These are phyloP conservation scores for Doryteuthis pealeii DNA, from an alignment of 1,140 invertebrate genomes.

Conservation along the genomic window DNA sequence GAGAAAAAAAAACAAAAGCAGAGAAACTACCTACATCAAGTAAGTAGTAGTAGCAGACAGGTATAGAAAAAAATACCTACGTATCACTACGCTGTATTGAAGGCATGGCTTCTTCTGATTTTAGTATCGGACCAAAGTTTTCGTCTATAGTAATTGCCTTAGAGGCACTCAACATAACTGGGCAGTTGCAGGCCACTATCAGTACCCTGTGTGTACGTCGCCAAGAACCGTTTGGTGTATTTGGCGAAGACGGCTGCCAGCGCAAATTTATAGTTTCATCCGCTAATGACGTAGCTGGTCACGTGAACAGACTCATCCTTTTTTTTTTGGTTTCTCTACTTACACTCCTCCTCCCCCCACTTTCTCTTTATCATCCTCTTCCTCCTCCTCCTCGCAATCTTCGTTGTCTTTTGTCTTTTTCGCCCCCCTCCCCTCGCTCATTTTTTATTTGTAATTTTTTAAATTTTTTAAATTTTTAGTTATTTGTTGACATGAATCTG, in stretches of 20 bases:
- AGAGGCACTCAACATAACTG: conserved; percentile 52
- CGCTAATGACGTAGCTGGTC: too few species aligned
- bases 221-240: too few species aligned
- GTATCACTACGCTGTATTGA: conserved; percentile 54
- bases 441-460: too few species aligned
- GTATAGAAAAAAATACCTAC: conserved; percentile 35
- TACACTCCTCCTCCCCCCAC: not conserved
- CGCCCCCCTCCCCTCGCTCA: not conserved
- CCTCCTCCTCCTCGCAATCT: not conserved
- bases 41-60: not conserved
- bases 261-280: too few species aligned
- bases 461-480: too few species aligned
- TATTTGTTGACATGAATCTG: too few species aligned
- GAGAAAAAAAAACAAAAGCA: too few species aligned
- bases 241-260: too few species aligned
- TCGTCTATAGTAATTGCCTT: conserved; percentile 58
- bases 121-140: conserved; percentile 58
- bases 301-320: not conserved
- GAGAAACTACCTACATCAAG: too few species aligned
- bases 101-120: conserved; percentile 57
- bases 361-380: not conserved
- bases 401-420: not conserved
- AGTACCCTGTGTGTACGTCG: too few species aligned
- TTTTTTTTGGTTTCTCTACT: not conserved
- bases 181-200: not conserved